Evolutionary conservation across 2,888 invertebrate species (phyloP), one percentile per base, ranked within the genome.

Genomic region (Volucella zonaria): DNA sequence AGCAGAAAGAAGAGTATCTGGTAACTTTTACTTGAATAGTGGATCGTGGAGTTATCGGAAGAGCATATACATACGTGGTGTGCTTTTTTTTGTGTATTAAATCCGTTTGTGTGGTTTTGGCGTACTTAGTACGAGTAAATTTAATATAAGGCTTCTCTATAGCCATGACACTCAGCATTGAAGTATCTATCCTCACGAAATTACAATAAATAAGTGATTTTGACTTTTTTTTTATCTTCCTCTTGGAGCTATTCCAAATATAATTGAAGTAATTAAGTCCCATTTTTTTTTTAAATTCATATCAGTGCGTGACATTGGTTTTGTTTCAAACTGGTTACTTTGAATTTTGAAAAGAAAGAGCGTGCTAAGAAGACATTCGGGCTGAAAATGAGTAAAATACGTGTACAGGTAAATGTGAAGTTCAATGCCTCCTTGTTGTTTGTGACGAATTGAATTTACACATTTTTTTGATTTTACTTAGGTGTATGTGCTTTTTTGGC

Each of bases 401-500:
- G 43, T 67, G 82, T 82, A 71, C 76, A 75, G 31, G 31, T 70
- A 75, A 6, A 42, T 68, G 51, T 10, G 15, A 49, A 45, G 62
- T 70, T 62, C 45, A 67, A 73, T 68, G 67, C 45, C 42, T 56
- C 40, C 23, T 1, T 31, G 14, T 42, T 61, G n/a, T n/a, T 47
- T 12, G 8, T 3, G 23, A 31, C n/a, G 31, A 11, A 51, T 43
- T 64, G 31, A 23, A 3, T 43, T 45, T 42, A 38, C 11, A 23
- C 18, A 51, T 61, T 4, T 70, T 64, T 47, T 52, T 11, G n/a
- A 10, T 54, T 52, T 23, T n/a, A 31, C 42, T n/a, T 47, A 83
- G 80, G 70, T 80, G 10, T 49, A 76, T 14, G 52, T 80, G 40
- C 11, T 85, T 15, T n/a, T 85, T 70, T 10, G 64, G 67, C 38